Conservation (phyloP, 2,888 invertebrate genomes). For the Eupeodes luniger region DNA sequence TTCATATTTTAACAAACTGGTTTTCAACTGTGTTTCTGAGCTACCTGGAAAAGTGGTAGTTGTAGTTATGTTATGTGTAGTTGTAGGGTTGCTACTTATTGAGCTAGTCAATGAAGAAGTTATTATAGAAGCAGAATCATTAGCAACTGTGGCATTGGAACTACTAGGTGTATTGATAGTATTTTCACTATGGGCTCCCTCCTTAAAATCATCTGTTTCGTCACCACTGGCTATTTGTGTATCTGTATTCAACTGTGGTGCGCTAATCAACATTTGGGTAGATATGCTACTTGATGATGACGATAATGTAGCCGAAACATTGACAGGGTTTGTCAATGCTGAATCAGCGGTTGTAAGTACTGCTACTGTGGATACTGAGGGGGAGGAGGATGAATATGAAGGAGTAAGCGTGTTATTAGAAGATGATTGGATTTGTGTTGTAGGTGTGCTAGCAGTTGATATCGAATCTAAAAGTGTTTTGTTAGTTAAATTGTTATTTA, state of each 20-base stretch:
- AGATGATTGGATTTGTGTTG: slow-evolving; percentile 74
- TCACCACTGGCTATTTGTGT: slow-evolving; percentile 26
- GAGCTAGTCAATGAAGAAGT: slow-evolving; percentile 69
- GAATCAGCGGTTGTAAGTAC: slow-evolving; percentile 66
- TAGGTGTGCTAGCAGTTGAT: slow-evolving; percentile 80
- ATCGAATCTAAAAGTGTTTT: slow-evolving; percentile 75
- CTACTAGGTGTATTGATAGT: slow-evolving; percentile 72
- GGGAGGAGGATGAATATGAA: slow-evolving; percentile 68
- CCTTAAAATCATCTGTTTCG: slow-evolving; percentile 68
- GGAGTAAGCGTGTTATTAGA: slow-evolving; percentile 65
- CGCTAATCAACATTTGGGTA: slow-evolving; percentile 36
- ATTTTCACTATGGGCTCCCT: slow-evolving; percentile 72
- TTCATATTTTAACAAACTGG: slow-evolving; percentile 57
- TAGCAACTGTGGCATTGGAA: slow-evolving; percentile 72
- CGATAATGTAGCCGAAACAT: slow-evolving; percentile 73
- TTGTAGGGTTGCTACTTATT: slow-evolving; percentile 40
- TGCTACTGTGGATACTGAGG: slow-evolving; percentile 55
- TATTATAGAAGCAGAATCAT: slow-evolving; percentile 72
- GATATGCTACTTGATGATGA: slow-evolving; percentile 77
- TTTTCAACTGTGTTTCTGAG: slow-evolving; percentile 54
- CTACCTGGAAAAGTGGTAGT: slow-evolving; percentile 28
- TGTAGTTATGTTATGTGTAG: slow-evolving; percentile 39
- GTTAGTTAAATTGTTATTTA: slow-evolving; percentile 79
- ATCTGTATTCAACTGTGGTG: slow-evolving; percentile 40
- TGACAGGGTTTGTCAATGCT: slow-evolving; percentile 36